Evolutionary conservation across 1,140 invertebrate genomes (phyloP), one percentile per base, ranked within the genome.

Genomic region (Polypedilum vanderplanki): DNA sequence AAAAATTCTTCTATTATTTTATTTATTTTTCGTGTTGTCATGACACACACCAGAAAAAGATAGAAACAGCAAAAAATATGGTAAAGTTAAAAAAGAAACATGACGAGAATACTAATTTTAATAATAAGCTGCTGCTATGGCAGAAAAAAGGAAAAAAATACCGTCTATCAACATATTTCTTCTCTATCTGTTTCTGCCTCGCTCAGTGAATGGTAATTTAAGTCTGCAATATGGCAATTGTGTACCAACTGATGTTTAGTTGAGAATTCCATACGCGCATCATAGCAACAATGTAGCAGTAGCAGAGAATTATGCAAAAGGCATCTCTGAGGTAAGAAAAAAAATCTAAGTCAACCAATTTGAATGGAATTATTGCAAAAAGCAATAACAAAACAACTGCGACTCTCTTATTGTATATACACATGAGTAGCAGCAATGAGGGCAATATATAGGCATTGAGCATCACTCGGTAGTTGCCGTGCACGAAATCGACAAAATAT

Each of bases 141-240:
- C 24, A 3, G 24, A 33, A 5, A 33, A 33, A 5, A 33, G 5
- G 24, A 33, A 5, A 57, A 57, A n/a, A 57, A 12, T 70, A 70
- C 46, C 65, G 65, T 70, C 65, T 70, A 70, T 70, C 65, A 70
- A 70, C 65, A 70, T 70, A 70, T 70, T 70, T 67, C 8, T 67
- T 20, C 4, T 67, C 20, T 12, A 20, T 70, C 17, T 70, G 2
- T 2, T 70, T 57, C 46, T 15, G n/a, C 46, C 3, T 70, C 17
- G 18, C 17, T 18, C 18, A 20, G 18, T 9, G 18, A 70, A 18
- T n/a, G n/a, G 12, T n/a, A 57, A 57, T 57, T 57, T 57, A 57
- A 12, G 46, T 57, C 46, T 57, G 46, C 46, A 57, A 57, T 57
- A 57, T 57, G 46, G 46, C 46, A 57, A 57, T 57, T 57, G 10